Base-by-base conservation (phyloP, 2,113 vertebrate genomes). In the Callipepla californica region DNA sequence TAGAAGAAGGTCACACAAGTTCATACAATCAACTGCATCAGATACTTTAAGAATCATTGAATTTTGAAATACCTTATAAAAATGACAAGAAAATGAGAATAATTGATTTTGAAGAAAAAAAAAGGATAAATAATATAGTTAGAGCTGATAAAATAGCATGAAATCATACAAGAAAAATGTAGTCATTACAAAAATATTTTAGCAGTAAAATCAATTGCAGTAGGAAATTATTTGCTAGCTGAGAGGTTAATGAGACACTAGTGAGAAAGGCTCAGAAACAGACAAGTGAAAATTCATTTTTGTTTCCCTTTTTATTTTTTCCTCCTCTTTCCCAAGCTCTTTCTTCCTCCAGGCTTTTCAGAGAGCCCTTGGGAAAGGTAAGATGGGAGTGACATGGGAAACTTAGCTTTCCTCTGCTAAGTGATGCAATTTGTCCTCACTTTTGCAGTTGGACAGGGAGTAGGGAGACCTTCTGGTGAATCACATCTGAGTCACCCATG, bases 121-220 rank as follows among this genome's bases (percentile, higher is more conserved):
- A 51, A 22, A 26, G 25, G 19, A 62, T 17, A 80, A 92, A 70
- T 74, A 40, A 78, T 79, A 6, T 48, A 12, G 15, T 85, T 77
- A 77, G 17, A 62, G 55, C 32, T 93, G 28, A 5, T 73, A 45
- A 67, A 69, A 80, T 69, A 51, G 16, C 59, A 30, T 59, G 55
- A 91, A 80, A 32, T 93, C n/a, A 6, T n/a, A 7, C 34, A 55
- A 66, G 45, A 57, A 66, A 34, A 61, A 57, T 61, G 16, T 26
- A 65, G 25, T 58, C 34, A 45, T 85, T 82, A 53, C 0, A 0
- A 84, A 90, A 93, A 92, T 53, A 38, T 81, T 84, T 26, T 5
- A 82, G 78, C 67, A 47, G 48, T 74, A 80, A 91, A 92, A 85
- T 93, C 79, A 78, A 42, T 92, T 91, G 75, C 34, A 74, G 3